Evolutionary conservation across 2,113 vertebrate genomes (phyloP), one percentile per base, ranked within the genome.

Genomic region (Pedionomus torquatus): DNA sequence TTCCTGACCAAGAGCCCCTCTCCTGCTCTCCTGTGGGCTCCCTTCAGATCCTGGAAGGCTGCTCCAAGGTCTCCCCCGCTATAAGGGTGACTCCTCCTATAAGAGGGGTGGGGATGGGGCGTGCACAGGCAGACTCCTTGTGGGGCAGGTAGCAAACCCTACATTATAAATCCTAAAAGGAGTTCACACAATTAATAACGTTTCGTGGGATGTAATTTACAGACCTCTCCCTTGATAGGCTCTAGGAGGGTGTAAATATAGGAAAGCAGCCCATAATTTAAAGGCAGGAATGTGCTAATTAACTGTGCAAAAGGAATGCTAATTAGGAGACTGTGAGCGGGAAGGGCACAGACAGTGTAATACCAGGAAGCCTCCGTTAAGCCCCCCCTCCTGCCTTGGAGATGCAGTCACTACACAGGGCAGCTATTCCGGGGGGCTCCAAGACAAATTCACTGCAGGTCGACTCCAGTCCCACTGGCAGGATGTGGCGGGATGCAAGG

Each of bases 211-310:
- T 37, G 78, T 21, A 85, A 71, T 91, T 95, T 91, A 90, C 48
- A 85, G 82, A 57, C 87, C 70, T 96, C 61, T 96, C 78, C 87
- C 78, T 95, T 95, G 74, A 91, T 87, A n/a, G n/a, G 82, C 85
- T 93, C 90, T 91, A 87, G 82, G 78, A 93, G 70, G 31, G 57
- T 76, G 78, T 91, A 94, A 95, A 93, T 87, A 79, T 18, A 88
- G 65, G 87, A 87, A 93, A 92, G 48, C 63, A 94, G 69, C 48
- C 57, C 65, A 78, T 94, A 95, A 95, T 74, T 89, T 94, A 82
- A 49, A 82, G 70, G 39, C 48, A 83, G 75, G 57, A 83, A 95
- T 64, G 82, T 95, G 92, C 82, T 93, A 96, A 94, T 94, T 90
- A 96, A 80, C 61, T 19, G 61, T 87, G 61, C 66, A 77, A 85